Percentiles rank a stretch among this genome's conserved stretches.
phyloP scores from a whole-genome alignment of 1,140 invertebrate species.

The Drosophila sp. region DNA sequence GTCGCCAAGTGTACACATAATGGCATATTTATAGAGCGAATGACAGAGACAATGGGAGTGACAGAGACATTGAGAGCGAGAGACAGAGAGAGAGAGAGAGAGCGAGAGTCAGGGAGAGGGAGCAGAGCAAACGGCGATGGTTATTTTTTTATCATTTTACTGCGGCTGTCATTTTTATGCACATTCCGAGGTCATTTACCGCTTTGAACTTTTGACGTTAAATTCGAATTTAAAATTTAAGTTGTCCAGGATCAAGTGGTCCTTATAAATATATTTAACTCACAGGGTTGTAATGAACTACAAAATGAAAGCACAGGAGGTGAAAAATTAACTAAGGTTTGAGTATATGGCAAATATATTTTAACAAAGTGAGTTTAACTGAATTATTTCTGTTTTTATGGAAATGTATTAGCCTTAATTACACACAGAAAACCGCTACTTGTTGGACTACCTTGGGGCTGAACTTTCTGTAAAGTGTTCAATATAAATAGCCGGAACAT shows the following conservation, averaged over 20 bases:
- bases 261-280: neutral
- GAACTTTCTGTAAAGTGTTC: slow-evolving; percentile 4
- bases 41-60: slow-evolving; percentile 16
- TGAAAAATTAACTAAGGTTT: too few relatives aligned
- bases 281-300: too few relatives aligned
- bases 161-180: slow-evolving; percentile 57
- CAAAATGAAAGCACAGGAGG: too few relatives aligned
- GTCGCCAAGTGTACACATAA: slow-evolving; percentile 71
- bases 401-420: slow-evolving; percentile 4
- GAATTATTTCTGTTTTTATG: too few relatives aligned
- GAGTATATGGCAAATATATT: too few relatives aligned
- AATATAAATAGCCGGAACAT: slow-evolving; percentile 11
- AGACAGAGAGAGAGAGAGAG: slow-evolving; percentile 36
- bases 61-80: slow-evolving; percentile 9
- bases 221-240: slow-evolving; percentile 39
- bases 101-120: slow-evolving; percentile 1
- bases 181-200: slow-evolving; percentile 72
- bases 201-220: slow-evolving; percentile 50
- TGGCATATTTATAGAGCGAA: slow-evolving; percentile 76
- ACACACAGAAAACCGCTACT: slow-evolving; percentile 1
- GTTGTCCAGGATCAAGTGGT: slow-evolving; percentile 14
- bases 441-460: neutral
- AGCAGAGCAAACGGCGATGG: slow-evolving; percentile 7
- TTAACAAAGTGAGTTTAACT: too few relatives aligned
- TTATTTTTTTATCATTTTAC: slow-evolving; percentile 40